Evolutionary conservation across 2,888 invertebrate species (phyloP).

Genomic region (Acleris literana): DNA sequence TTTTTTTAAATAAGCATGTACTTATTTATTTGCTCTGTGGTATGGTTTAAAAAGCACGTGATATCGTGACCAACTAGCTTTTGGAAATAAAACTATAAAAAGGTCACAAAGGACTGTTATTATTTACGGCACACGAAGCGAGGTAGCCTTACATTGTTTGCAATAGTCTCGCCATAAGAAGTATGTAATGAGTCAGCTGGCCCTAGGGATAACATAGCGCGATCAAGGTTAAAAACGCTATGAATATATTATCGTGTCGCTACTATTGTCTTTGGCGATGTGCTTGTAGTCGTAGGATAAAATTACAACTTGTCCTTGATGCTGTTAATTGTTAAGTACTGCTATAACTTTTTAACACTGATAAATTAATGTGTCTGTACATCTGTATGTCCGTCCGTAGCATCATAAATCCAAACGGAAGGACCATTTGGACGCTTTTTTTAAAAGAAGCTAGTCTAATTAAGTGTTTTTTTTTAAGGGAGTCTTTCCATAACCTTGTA

Average conservation of each 20-base stretch:
- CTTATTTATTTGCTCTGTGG: neutral
- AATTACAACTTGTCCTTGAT: neutral
- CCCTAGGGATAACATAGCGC: slow-evolving; percentile 16
- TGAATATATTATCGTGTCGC: slow-evolving; percentile 28
- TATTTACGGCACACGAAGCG: slow-evolving; percentile 5
- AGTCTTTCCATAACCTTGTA: too few species aligned
- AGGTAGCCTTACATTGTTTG: slow-evolving; percentile 28
- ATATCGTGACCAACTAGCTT: neutral
- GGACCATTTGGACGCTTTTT: too few species aligned
- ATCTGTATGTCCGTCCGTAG: too few species aligned
- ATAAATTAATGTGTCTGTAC: too few species aligned
- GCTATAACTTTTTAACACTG: too few species aligned
- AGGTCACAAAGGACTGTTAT: slow-evolving; percentile 9
- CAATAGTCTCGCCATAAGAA: slow-evolving; percentile 20
- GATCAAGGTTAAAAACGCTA: slow-evolving; percentile 20
- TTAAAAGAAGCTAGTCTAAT: too few species aligned
- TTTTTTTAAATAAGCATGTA: neutral
- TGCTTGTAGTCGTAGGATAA: neutral
- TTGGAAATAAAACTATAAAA: neutral
- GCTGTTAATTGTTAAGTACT: neutral
- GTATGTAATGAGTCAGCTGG: slow-evolving; percentile 20
- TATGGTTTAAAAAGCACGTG: neutral
- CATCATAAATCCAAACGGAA: too few species aligned
- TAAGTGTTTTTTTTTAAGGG: too few species aligned
- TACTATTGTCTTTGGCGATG: slow-evolving; percentile 19